Evolutionary conservation across 2,888 invertebrate genomes (phyloP).

Genomic region (Drosophila nigritarsus): DNA sequence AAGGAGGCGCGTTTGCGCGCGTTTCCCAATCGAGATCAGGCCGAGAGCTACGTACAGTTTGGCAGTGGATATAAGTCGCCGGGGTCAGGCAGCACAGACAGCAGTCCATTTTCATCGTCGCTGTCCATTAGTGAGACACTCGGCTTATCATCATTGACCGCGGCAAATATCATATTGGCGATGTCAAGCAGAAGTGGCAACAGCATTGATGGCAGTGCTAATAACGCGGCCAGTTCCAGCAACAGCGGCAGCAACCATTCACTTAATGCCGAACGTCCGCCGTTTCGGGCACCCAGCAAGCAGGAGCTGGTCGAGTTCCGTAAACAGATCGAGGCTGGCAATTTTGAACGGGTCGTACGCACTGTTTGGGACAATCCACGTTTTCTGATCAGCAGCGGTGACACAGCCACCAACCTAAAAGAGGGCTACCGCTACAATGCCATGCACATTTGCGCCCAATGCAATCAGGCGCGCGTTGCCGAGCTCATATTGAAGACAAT

Average conservation of each 20-base stretch:
- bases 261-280: conserved; percentile 85
- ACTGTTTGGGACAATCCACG: conserved; percentile 94
- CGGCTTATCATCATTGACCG: conserved; percentile 5
- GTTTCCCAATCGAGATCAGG: conserved; percentile 90
- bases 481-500: conserved; percentile 92
- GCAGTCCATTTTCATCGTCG: conserved; percentile 23
- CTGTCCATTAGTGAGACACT: conserved; percentile 21
- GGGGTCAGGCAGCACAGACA: conserved; percentile 16
- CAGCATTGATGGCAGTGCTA: neutral
- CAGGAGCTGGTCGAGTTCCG: conserved; percentile 92
- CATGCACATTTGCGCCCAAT: conserved; percentile 93
- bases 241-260: conserved; percentile 8
- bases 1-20: conserved; percentile 93
- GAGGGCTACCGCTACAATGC: conserved; percentile 96
- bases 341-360: conserved; percentile 87
- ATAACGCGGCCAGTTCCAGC: conserved; percentile 1
- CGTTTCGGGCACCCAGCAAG: conserved; percentile 90
- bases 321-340: conserved; percentile 91
- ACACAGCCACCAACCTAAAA: conserved; percentile 96
- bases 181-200: conserved; percentile 11
- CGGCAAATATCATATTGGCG: conserved; percentile 21
- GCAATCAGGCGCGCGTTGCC: conserved; percentile 90
- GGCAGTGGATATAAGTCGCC: conserved; percentile 84
- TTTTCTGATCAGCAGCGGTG: conserved; percentile 93
- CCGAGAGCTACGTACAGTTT: conserved; percentile 90